These are phyloP conservation scores for Liparis tanakae DNA, from an alignment of 2,797 vertebrate species.

Conservation along the genomic window DNA sequence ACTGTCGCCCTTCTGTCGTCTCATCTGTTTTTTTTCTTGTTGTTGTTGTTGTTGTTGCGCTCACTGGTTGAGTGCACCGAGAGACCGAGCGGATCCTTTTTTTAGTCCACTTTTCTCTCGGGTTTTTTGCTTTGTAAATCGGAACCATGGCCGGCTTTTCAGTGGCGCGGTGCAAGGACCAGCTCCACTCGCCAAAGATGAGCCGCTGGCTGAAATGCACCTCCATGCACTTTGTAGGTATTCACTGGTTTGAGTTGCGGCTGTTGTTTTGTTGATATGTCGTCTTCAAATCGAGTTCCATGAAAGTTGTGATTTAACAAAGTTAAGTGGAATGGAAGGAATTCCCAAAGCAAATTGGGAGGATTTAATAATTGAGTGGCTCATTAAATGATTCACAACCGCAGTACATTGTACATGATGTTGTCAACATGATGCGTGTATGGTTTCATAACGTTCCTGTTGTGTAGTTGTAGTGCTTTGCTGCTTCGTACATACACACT, in stretches of 20 bases:
- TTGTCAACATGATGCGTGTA: constrained; percentile 2
- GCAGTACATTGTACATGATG: not conserved
- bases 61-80: constrained; percentile 82
- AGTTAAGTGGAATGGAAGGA: not conserved
- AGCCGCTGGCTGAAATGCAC: constrained; percentile 94
- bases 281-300: not conserved
- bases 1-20: constrained; percentile 37
- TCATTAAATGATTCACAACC: constrained; percentile 2
- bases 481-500: not conserved
- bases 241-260: constrained; percentile 32
- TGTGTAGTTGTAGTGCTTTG: not conserved
- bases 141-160: constrained; percentile 73
- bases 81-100: constrained; percentile 22
- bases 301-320: constrained; percentile 8
- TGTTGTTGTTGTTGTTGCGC: constrained; percentile 45
- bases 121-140: constrained; percentile 64
- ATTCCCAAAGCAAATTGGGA: not conserved
- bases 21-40: constrained; percentile 3
- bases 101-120: constrained; percentile 40
- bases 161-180: constrained; percentile 77
- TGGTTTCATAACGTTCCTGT: not conserved
- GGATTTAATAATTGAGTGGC: not conserved
- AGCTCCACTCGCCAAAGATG: constrained; percentile 85
- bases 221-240: constrained; percentile 91
- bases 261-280: not conserved